A percentile compares a stretch with the other conserved stretches of the same genome.
Conservation (phyloP, 2,888 invertebrate genomes). For the Dynastes grantii region DNA sequence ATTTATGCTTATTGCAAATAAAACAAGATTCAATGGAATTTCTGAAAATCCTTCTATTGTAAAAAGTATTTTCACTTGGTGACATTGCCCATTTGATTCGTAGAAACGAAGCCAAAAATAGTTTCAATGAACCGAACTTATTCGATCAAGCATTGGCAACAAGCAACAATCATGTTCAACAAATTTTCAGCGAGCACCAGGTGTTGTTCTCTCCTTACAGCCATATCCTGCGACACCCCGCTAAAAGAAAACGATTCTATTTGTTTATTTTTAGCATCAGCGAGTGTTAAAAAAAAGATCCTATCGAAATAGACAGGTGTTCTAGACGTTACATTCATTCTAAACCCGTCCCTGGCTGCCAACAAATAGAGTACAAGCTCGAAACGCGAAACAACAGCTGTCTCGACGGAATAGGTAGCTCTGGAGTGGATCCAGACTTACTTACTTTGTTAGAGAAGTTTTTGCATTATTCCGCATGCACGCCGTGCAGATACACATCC, state of each 20-base stretch:
- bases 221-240: not conserved
- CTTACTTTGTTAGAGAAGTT: conserved; percentile 13
- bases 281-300: not conserved
- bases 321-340: not conserved
- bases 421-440: conserved; percentile 13
- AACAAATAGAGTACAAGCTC: not conserved
- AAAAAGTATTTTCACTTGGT: no score
- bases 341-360: not conserved
- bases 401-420: conserved; percentile 2
- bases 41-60: no score
- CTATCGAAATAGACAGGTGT: conserved; percentile 1
- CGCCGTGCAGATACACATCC: not conserved
- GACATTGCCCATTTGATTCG: no score
- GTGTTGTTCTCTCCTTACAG: not conserved
- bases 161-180: not conserved
- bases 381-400: conserved; percentile 15
- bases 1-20: no score
- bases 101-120: no score
- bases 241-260: not conserved
- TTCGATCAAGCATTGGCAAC: no score
- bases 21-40: no score
- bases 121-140: no score
- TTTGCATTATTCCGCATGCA: conserved; percentile 27
- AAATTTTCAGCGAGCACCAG: not conserved
- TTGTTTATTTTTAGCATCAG: not conserved